These are phyloP conservation scores for Coptotermes formosanus DNA, from an alignment of 1,140 invertebrate species.

Conservation along the genomic window DNA sequence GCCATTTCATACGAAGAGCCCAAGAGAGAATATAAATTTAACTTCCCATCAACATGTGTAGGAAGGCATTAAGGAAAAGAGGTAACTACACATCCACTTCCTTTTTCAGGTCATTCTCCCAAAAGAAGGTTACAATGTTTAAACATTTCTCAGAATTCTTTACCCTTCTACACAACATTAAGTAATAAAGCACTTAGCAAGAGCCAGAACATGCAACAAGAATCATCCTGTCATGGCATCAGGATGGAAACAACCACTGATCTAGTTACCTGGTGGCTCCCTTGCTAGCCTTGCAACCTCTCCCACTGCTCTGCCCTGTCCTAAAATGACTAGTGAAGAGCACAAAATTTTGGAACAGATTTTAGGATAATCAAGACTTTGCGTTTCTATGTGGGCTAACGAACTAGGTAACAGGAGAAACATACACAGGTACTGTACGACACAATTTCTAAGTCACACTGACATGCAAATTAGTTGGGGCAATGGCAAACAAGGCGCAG, in stretches of 20 bases:
- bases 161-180: neutral
- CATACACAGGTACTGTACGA: slow-evolving; percentile 26
- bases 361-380: neutral
- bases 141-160: neutral
- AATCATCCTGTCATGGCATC: neutral
- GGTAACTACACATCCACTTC: neutral
- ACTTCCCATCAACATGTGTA: neutral
- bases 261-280: slow-evolving; percentile 12
- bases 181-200: neutral
- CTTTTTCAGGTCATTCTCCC: neutral
- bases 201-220: neutral
- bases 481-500: slow-evolving; percentile 31
- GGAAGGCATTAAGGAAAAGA: neutral
- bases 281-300: slow-evolving; percentile 8
- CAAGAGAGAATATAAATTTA: neutral
- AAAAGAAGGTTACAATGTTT: neutral
- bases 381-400: neutral
- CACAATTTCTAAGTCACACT: slow-evolving; percentile 32
- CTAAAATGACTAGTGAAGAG: neutral
- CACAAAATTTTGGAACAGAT: neutral
- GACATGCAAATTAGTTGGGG: slow-evolving; percentile 36
- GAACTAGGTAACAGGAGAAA: slow-evolving; percentile 13
- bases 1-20: neutral
- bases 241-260: neutral
- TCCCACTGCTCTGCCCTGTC: neutral